phyloP scores from a whole-genome alignment of 1,140 invertebrate genomes.

The Drosophila fuyamai region DNA sequence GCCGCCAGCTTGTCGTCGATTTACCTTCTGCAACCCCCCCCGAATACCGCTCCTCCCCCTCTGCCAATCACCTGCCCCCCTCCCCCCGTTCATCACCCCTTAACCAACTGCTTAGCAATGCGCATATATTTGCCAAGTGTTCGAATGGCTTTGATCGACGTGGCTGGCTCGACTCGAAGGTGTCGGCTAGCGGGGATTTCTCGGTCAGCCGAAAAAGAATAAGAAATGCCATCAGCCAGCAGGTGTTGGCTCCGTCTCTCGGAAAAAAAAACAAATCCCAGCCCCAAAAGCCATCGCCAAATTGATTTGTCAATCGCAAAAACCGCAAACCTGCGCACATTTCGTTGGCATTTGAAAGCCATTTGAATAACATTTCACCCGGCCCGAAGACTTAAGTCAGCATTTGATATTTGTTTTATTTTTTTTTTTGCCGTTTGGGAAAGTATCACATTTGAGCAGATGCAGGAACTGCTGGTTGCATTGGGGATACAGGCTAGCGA shows the following conservation, averaged over 20 bases:
- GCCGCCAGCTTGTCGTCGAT: constrained; percentile 75
- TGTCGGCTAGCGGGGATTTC: constrained; percentile 41
- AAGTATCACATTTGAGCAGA: constrained; percentile 67
- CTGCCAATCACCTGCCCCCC: neutral
- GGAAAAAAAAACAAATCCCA: constrained; percentile 49
- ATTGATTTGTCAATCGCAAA: constrained; percentile 79
- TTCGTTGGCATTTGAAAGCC: constrained; percentile 79
- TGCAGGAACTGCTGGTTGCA: constrained; percentile 64
- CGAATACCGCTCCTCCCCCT: neutral
- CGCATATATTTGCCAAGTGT: constrained; percentile 80
- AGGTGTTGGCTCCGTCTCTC: constrained; percentile 62
- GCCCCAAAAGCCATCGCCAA: constrained; percentile 65
- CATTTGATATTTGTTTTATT: constrained; percentile 43
- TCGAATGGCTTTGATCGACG: constrained; percentile 77
- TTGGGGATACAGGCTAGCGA: constrained; percentile 11
- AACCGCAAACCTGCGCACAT: constrained; percentile 77
- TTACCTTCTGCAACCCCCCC: constrained; percentile 15
- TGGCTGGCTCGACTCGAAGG: constrained; percentile 56
- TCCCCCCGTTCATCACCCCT: constrained; percentile 14
- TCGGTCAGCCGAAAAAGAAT: constrained; percentile 50
- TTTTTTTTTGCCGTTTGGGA: constrained; percentile 45
- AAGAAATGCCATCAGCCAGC: constrained; percentile 66
- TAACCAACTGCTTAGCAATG: constrained; percentile 58
- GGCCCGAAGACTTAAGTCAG: constrained; percentile 36
- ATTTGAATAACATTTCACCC: constrained; percentile 76